Evolutionary conservation across 2,113 vertebrate species (phyloP).

Genomic region (Labrus mixtus): DNA sequence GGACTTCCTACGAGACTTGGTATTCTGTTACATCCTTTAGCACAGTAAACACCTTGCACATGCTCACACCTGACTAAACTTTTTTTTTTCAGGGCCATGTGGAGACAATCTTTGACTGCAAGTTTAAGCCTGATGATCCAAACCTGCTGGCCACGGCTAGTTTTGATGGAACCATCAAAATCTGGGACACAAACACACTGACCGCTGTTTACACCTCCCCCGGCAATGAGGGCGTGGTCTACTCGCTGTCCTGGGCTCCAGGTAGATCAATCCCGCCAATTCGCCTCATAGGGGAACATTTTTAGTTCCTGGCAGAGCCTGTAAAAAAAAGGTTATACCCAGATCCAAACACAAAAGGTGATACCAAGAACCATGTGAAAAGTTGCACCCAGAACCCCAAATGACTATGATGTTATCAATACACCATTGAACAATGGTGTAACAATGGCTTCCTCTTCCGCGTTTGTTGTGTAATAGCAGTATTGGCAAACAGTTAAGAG

Average conservation of each 20-base stretch:
- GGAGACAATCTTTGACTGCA: conserved; percentile 99
- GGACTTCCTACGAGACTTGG: conserved; percentile 98
- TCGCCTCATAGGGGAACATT: too few relatives aligned
- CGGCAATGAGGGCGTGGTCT: conserved; percentile 97
- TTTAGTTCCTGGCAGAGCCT: too few relatives aligned
- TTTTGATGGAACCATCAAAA: conserved; percentile 98
- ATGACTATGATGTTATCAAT: too few relatives aligned
- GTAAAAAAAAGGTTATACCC: too few relatives aligned
- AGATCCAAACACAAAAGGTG: too few relatives aligned
- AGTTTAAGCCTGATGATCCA: conserved; percentile 97
- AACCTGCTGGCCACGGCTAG: conserved; percentile 97
- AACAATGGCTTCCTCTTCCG: too few relatives aligned
- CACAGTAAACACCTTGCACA: background rate
- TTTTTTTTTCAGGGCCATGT: conserved; percentile 90
- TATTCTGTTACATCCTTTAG: conserved; percentile 66
- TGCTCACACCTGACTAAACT: background rate
- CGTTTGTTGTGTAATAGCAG: too few relatives aligned
- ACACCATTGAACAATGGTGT: too few relatives aligned
- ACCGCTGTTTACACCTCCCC: conserved; percentile 95
- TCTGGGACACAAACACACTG: conserved; percentile 97
- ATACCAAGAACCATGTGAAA: too few relatives aligned
- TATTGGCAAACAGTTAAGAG: too few relatives aligned
- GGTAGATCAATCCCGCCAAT: conserved; percentile 79
- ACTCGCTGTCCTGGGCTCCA: conserved; percentile 98
- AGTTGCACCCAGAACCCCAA: too few relatives aligned